Evolutionary conservation across 2,797 vertebrate genomes (phyloP).

Genomic region (Sebastes trivittatus): DNA sequence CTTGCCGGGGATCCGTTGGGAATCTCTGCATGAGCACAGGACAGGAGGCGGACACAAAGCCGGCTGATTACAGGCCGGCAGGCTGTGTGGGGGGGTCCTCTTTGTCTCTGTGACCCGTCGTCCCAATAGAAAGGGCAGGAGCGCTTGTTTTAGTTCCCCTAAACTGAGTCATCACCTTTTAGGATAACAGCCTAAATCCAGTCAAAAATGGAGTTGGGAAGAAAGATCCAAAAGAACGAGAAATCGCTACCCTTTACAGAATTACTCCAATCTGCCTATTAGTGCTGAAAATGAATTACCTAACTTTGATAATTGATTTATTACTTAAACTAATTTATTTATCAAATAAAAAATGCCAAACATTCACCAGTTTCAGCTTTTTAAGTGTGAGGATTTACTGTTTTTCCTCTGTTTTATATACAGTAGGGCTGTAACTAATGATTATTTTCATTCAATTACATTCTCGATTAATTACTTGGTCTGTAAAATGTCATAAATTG

Average conservation of each 20-base stretch:
- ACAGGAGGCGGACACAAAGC: conserved; percentile 69
- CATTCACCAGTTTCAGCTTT: not conserved
- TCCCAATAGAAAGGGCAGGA: conserved; percentile 42
- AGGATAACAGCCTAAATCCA: conserved; percentile 20
- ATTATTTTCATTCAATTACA: not conserved
- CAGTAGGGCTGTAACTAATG: not conserved
- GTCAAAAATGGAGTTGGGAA: not conserved
- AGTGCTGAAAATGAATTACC: not conserved
- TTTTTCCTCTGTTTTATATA: not conserved
- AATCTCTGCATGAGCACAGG: conserved; percentile 67
- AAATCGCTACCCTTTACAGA: not conserved
- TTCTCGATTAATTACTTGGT: too few relatives aligned
- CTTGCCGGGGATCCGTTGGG: conserved; percentile 37
- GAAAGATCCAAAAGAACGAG: not conserved
- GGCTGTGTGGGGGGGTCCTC: conserved; percentile 53
- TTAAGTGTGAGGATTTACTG: too few relatives aligned
- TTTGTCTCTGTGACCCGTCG: conserved; percentile 59
- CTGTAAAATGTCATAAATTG: too few relatives aligned
- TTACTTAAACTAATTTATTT: not conserved
- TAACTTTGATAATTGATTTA: not conserved
- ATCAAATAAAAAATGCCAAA: not conserved
- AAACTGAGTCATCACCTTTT: conserved; percentile 63
- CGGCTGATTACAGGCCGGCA: conserved; percentile 65
- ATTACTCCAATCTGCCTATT: not conserved
- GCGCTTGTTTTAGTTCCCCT: conserved; percentile 49